A percentile compares a stretch with the other conserved stretches of the same genome.
Evolutionary conservation across 2,113 vertebrate genomes (phyloP).

Genomic region (Bolborhynchus lineola): DNA sequence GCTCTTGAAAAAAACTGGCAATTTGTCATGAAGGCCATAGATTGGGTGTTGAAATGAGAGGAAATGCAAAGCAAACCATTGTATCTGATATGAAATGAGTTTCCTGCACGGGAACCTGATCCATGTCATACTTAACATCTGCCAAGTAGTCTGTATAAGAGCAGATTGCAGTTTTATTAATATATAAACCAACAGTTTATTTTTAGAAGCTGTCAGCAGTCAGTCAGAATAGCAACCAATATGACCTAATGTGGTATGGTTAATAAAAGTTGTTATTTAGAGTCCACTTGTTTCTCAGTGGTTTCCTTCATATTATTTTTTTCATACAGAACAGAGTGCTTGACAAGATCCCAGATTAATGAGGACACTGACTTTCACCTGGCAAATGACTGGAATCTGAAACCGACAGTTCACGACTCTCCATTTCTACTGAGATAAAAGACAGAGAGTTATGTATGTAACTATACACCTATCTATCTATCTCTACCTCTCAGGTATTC

Average conservation of each 20-base stretch:
- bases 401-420: fast-evolving
- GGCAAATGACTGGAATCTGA: not conserved
- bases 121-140: not conserved
- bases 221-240: not conserved
- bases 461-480: not conserved
- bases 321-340: not conserved
- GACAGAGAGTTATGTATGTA: not conserved
- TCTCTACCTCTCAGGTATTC: not conserved
- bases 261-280: not conserved
- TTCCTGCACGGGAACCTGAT: not conserved
- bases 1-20: not conserved
- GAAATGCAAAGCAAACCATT: not conserved
- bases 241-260: not conserved
- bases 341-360: not conserved
- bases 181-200: not conserved
- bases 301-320: not conserved
- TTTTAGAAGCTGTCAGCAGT: not conserved
- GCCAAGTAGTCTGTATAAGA: not conserved
- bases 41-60: not conserved
- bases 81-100: not conserved
- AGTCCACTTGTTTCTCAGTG: not conserved
- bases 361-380: not conserved
- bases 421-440: not conserved
- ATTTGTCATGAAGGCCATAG: not conserved
- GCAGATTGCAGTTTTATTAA: not conserved